Base-by-base conservation (phyloP, 2,888 invertebrate genomes). In the Yponomeuta sedellus region DNA sequence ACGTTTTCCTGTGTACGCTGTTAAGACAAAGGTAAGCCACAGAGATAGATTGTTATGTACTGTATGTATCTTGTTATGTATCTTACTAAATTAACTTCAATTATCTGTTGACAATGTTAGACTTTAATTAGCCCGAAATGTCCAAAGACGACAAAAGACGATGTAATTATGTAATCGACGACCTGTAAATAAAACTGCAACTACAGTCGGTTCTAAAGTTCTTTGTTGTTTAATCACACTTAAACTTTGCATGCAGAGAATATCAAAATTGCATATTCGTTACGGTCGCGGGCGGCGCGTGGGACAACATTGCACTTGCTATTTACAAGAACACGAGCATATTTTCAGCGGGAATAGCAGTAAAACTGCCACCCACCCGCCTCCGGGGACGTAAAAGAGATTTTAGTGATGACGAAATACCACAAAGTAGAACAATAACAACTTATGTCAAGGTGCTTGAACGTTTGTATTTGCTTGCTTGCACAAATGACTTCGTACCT, bases 371-470 rank as follows among this genome's bases (percentile, higher is more conserved):
- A 57, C 25, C 19, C 10, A 16, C 56, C 44, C 56, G 28, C 56
- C 56, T 56, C 64, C 10, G 16, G 64, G 56, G 25, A 28, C 22
- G 22, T n/a, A 25, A 64, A 64, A 28, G 64, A 64, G 64, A 64
- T 56, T 64, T 57, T 57, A 64, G 64, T 64, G 64, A 64, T 57
- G 64, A 57, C 57, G 57, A 19, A 64, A 62, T 34, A 34, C 62
- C 62, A 39, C 62, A 62, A 34, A n/a, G 34, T 39, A 19, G 19
- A 62, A 19, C 19, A 8, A 34, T 19, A 39, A 39, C 25, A 34
- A 28, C 25, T 39, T 34, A 59, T 59, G 19, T 59, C 25, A 59
- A 20, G 59, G n/a, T 20, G 20, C 22, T 20, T 57, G 19, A 1
- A 57, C 19, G 4, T 57, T 57, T 57, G 19, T 57, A n/a, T 57